Conservation (phyloP, 2,113 vertebrate species). For the Syngnathoides biaculeatus region DNA sequence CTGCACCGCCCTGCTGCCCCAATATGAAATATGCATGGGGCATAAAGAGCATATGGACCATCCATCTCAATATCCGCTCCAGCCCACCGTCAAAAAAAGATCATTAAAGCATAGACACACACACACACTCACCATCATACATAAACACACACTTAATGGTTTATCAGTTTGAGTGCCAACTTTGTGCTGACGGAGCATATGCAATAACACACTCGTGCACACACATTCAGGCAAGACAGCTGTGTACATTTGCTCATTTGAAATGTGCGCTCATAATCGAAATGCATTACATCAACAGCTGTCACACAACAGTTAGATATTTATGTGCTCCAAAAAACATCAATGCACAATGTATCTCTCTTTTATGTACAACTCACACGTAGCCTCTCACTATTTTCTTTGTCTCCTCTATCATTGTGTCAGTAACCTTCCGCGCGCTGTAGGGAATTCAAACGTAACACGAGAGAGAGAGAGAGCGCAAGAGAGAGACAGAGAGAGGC, state of each 20-base stretch:
- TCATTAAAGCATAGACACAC: constrained; percentile 65
- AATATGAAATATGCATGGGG: constrained; percentile 73
- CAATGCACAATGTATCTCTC: constrained; percentile 21
- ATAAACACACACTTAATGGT: constrained; percentile 63
- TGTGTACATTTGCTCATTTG: constrained; percentile 19
- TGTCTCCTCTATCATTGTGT: constrained; percentile 44
- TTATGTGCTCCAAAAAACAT: constrained; percentile 8
- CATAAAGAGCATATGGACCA: constrained; percentile 75
- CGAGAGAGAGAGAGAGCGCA: not conserved
- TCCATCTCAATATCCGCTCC: constrained; percentile 70
- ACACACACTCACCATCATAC: constrained; percentile 23
- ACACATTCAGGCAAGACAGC: constrained; percentile 15
- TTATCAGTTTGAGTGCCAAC: constrained; percentile 60
- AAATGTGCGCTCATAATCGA: constrained; percentile 25
- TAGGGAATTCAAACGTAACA: constrained; percentile 59
- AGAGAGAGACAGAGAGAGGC: not conserved
- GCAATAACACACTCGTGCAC: constrained; percentile 25
- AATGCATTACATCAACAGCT: constrained; percentile 36
- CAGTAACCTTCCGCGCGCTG: constrained; percentile 46
- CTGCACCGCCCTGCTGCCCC: constrained; percentile 56
- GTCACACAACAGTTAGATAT: constrained; percentile 18
- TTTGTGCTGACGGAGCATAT: constrained; percentile 59
- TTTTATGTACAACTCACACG: constrained; percentile 7
- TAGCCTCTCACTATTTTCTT: constrained; percentile 19
- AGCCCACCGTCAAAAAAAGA: constrained; percentile 63